Percentiles rank a stretch among this genome's conserved stretches.
phyloP scores from a whole-genome alignment of 2,113 vertebrate genomes.

The Antigone vipio region DNA sequence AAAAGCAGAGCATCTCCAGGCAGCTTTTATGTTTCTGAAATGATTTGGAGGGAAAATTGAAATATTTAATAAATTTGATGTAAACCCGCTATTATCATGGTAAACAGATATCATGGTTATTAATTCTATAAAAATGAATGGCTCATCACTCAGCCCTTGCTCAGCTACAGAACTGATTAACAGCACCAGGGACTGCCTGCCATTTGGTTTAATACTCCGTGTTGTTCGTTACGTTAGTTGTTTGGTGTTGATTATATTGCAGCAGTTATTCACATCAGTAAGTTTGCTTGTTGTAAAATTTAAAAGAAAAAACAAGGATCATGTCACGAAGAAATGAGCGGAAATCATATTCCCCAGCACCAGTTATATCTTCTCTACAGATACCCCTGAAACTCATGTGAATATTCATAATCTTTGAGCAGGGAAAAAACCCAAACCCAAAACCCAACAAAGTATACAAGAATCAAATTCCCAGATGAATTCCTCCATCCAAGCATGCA shows the following conservation, averaged over 20 bases:
- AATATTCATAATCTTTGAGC: neutral
- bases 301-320: neutral
- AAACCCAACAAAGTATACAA: neutral
- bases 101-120: conserved; percentile 28
- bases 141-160: neutral
- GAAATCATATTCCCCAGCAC: neutral
- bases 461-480: neutral
- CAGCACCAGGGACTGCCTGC: neutral
- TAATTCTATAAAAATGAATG: conserved; percentile 13
- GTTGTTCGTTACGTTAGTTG: neutral
- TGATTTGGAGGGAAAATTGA: neutral
- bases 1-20: neutral
- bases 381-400: neutral
- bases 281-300: neutral
- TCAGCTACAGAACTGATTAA: neutral
- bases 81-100: neutral
- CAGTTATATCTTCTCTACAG: neutral
- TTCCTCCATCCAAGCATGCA: neutral
- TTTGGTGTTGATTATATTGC: neutral
- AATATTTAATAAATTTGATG: conserved; percentile 8
- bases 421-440: neutral
- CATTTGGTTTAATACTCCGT: neutral
- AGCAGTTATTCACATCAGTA: neutral
- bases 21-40: neutral
- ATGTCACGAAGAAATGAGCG: neutral